Evolutionary conservation across 1,140 invertebrate species (phyloP), one percentile per base, ranked within the genome.

Genomic region (Eueides isabella): DNA sequence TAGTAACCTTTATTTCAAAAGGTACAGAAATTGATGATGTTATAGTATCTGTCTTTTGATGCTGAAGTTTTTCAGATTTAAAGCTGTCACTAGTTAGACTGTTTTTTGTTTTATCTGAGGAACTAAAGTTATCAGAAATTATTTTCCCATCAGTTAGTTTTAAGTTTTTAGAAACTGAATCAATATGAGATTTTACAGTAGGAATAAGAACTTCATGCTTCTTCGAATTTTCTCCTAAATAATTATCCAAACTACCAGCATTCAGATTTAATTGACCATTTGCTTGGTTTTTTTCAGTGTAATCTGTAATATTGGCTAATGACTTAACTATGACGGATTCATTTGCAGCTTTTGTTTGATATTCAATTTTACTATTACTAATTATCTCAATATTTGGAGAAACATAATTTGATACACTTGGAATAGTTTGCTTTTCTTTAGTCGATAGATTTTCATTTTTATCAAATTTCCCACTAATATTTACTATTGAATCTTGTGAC

Each of bases 151-250:
- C 23, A 55, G 19, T 5, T 23, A 23, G 11, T 55, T 55, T 55
- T 55, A 26, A 11, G 48, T 9, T 26, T 55, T 55, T 55, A 55
- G 48, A 55, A 55, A 31, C 67, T 9, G 67, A 55, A 61, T 68
- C 67, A 28, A 14, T 68, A 33, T n/a, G 12, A 12, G 35, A 19
- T 3, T 61, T 68, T 33, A 55, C n/a, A 0, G 11, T 61, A 26
- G 48, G 48, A 55, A 55, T 26, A 26, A 55, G 48, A 55, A 55
- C 48, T 23, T 55, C 48, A 9, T 12, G 19, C 48, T 55, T 55
- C 1, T 26, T 55, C 19, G 48, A 55, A 7, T 2, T 55, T 55
- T 55, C 48, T 26, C 48, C 9, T 55, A 55, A 26, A 23, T 55
- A 26, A 55, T 23, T 55, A 55, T 55, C 48, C 19, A 26, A 55